These are phyloP conservation scores for Thelaira solivaga DNA, from an alignment of 2,888 invertebrate species.

Conservation along the genomic window DNA sequence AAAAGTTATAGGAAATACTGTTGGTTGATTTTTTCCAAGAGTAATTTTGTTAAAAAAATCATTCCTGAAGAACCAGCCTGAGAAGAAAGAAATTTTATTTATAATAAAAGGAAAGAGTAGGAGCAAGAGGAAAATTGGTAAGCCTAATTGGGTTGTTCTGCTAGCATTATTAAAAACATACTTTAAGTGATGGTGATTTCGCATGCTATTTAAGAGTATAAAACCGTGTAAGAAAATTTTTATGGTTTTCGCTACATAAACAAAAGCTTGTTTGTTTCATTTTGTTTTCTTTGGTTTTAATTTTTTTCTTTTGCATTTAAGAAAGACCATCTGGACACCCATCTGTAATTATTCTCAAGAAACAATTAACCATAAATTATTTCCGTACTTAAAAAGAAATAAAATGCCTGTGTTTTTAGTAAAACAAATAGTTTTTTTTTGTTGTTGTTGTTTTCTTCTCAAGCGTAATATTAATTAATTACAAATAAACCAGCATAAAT, in stretches of 20 bases:
- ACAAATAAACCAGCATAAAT: conserved; percentile 40
- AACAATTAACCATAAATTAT: conserved; percentile 2
- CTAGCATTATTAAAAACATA: too few species aligned
- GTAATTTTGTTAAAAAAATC: too few species aligned
- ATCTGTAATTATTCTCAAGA: neutral
- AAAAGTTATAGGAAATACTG: too few species aligned
- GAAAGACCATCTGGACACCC: neutral
- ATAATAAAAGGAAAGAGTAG: neutral
- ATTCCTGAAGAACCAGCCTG: too few species aligned
- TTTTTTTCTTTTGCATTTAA: neutral
- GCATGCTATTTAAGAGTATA: too few species aligned
- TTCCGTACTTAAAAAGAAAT: neutral
- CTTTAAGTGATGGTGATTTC: too few species aligned
- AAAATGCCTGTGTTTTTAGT: neutral
- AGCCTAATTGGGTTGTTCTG: too few species aligned
- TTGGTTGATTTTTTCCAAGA: too few species aligned
- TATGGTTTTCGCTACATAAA: too few species aligned
- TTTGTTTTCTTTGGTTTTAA: neutral
- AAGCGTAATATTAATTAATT: conserved; percentile 42
- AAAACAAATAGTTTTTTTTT: neutral
- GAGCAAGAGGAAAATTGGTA: too few species aligned
- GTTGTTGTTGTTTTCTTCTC: neutral
- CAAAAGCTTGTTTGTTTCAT: neutral
- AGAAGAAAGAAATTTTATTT: too few species aligned
- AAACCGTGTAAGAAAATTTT: too few species aligned